These are phyloP conservation scores for Diglossa cyanea DNA, from an alignment of 2,797 vertebrate species.

Conservation along the genomic window DNA sequence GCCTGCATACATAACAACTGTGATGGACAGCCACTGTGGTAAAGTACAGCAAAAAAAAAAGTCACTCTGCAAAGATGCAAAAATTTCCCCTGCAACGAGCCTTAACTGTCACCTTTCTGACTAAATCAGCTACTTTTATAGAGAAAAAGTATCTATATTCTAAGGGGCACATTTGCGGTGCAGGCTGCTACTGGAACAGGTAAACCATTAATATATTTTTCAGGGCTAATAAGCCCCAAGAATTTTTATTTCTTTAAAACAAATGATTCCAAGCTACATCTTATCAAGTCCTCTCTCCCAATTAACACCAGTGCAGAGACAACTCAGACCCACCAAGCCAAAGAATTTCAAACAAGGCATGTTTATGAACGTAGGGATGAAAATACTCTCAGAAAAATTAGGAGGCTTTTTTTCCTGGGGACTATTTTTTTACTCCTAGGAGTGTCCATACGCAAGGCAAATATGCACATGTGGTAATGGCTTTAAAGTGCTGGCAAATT, in stretches of 20 bases:
- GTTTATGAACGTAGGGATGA: not conserved
- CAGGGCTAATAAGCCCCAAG: conserved; percentile 27
- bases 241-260: conserved; percentile 7
- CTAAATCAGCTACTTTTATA: conserved; percentile 78
- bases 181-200: conserved; percentile 44
- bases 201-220: conserved; percentile 42
- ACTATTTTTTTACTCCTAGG: not conserved
- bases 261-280: not conserved
- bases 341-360: not conserved
- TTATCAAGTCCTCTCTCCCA: not conserved
- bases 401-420: not conserved
- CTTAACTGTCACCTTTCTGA: conserved; percentile 82
- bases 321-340: not conserved
- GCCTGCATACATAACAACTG: conserved; percentile 82
- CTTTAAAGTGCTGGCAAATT: conserved; percentile 21
- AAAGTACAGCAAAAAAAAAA: conserved; percentile 61
- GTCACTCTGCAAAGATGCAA: conserved; percentile 77
- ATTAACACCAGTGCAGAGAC: not conserved
- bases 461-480: not conserved
- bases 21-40: conserved; percentile 83
- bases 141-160: conserved; percentile 49
- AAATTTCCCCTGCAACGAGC: conserved; percentile 74
- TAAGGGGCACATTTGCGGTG: conserved; percentile 22
- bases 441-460: not conserved
- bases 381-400: not conserved